Conservation (phyloP, 2,888 invertebrate species). For the Amitus sp. region DNA sequence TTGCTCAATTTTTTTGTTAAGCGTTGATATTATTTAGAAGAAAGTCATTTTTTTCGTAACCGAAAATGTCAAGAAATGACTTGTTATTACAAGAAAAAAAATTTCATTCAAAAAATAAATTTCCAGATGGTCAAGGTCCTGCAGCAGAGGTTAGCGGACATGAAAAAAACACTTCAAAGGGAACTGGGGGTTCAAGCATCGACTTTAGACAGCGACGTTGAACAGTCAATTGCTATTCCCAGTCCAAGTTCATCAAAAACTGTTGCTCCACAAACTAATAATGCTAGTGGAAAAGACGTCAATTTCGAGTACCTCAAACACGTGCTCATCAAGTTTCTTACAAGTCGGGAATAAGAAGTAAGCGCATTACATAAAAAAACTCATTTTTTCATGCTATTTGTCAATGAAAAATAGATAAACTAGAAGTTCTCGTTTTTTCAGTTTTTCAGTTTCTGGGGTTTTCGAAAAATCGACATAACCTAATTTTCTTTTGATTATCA, state of each 20-base stretch:
- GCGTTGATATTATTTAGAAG: no score
- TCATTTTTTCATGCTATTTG: background rate
- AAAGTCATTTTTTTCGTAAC: no score
- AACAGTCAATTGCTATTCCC: slow-evolving; percentile 72
- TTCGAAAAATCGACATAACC: no score
- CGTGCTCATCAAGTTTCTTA: slow-evolving; percentile 92
- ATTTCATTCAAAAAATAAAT: no score
- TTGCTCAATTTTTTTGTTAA: no score
- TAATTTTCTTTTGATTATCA: no score
- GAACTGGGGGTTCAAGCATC: slow-evolving; percentile 74
- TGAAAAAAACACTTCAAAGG: slow-evolving; percentile 93
- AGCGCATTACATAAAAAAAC: slow-evolving; percentile 22
- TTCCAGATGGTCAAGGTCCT: slow-evolving; percentile 84
- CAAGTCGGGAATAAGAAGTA: slow-evolving; percentile 81
- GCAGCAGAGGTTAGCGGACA: slow-evolving; percentile 87
- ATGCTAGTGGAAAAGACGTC: slow-evolving; percentile 72
- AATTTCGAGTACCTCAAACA: slow-evolving; percentile 91
- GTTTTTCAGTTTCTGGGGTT: no score
- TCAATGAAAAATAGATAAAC: no score
- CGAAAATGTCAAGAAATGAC: no score
- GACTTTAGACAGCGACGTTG: slow-evolving; percentile 70
- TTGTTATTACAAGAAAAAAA: no score
- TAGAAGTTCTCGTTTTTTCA: no score
- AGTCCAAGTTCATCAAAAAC: slow-evolving; percentile 71
- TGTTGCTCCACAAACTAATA: slow-evolving; percentile 62